Evolutionary conservation across 2,797 vertebrate genomes (phyloP).

Genomic region (Sebastes hubbsi): DNA sequence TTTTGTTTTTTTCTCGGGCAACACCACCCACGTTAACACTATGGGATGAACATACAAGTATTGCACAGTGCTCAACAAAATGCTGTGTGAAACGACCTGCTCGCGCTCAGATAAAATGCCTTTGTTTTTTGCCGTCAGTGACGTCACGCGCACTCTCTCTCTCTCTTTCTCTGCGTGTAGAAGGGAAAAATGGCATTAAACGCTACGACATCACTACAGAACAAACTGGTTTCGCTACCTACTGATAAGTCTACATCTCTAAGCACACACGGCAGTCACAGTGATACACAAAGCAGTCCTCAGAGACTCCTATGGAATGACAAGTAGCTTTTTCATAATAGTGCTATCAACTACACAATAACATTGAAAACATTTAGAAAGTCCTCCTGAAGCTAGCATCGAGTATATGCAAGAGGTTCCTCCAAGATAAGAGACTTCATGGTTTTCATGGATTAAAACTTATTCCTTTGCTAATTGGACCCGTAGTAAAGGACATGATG

Average conservation of each 20-base stretch:
- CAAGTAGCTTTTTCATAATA: constrained; percentile 96
- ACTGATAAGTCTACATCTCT: constrained; percentile 96
- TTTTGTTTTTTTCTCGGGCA: constrained; percentile 37
- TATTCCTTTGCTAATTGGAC: constrained; percentile 83
- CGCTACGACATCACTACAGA: constrained; percentile 94
- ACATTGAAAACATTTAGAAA: constrained; percentile 99
- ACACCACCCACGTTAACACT: constrained; percentile 71
- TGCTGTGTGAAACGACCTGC: constrained; percentile 88
- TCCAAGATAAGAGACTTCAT: constrained; percentile 81
- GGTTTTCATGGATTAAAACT: constrained; percentile 91
- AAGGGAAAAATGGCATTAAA: constrained; percentile 92
- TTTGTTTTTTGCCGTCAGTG: constrained; percentile 28
- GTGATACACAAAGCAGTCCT: constrained; percentile 99
- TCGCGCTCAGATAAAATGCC: constrained; percentile 51
- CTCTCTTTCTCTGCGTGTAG: constrained; percentile 85
- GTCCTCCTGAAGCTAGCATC: constrained; percentile 93
- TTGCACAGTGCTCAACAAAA: constrained; percentile 99
- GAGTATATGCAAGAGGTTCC: constrained; percentile 95
- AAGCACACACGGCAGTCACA: constrained; percentile 99
- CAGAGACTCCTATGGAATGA: constrained; percentile 98
- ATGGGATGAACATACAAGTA: constrained; percentile 83
- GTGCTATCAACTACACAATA: constrained; percentile 97
- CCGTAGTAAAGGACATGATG: constrained; percentile 92
- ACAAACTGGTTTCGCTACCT: constrained; percentile 93
- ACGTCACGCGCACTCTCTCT: constrained; percentile 59